Conservation (phyloP, 2,888 invertebrate genomes). For the Malthinus flaveolus region DNA sequence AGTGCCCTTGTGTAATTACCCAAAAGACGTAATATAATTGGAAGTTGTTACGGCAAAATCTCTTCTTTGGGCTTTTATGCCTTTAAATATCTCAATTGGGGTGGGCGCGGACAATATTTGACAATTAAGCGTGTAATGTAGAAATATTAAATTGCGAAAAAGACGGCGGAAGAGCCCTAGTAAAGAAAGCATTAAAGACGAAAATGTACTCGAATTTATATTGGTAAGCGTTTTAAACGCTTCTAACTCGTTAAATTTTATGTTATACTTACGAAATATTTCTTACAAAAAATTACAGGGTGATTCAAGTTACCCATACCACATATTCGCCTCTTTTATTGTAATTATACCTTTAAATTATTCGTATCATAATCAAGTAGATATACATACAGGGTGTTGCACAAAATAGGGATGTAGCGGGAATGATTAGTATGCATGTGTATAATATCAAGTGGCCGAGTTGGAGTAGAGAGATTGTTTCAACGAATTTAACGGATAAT, state of each 20-base stretch:
- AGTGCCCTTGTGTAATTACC: constrained; percentile 35
- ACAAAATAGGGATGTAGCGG: too few species aligned
- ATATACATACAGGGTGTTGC: too few species aligned
- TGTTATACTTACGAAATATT: not conserved
- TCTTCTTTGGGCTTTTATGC: constrained; percentile 30
- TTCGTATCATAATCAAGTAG: too few species aligned
- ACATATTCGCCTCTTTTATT: too few species aligned
- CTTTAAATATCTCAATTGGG: constrained; percentile 37
- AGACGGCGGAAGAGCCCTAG: constrained; percentile 9
- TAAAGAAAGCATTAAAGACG: constrained; percentile 18
- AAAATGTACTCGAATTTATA: constrained; percentile 20
- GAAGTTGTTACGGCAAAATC: constrained; percentile 31
- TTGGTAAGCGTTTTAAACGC: constrained; percentile 9
- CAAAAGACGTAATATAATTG: constrained; percentile 40
- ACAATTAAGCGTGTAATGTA: constrained; percentile 39
- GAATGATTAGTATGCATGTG: too few species aligned
- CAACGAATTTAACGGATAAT: too few species aligned
- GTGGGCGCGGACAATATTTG: constrained; percentile 38
- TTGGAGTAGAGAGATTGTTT: too few species aligned
- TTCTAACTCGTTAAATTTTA: constrained; percentile 13
- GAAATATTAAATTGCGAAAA: constrained; percentile 37
- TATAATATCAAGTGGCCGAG: too few species aligned
- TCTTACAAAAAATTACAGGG: not conserved
- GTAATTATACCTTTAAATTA: too few species aligned
- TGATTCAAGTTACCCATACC: too few species aligned